Evolutionary conservation across 2,113 vertebrate genomes (phyloP).

Genomic region (Mohoua ochrocephala): DNA sequence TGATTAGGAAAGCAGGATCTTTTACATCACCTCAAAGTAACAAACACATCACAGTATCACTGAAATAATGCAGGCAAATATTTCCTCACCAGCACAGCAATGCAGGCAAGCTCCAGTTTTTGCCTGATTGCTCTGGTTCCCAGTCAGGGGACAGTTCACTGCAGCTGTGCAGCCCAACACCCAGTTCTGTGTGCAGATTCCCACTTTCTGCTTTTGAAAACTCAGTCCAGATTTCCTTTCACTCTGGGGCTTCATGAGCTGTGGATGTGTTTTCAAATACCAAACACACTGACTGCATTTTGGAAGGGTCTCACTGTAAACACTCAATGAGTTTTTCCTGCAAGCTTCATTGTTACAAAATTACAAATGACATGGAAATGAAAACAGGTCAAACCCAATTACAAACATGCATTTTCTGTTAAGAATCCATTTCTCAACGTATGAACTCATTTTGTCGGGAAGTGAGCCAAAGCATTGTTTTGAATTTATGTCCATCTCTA

Average conservation of each 20-base stretch:
- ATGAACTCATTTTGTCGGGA: constrained; percentile 33
- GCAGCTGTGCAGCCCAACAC: constrained; percentile 5
- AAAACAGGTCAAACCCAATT: constrained; percentile 39
- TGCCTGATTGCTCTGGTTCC: not conserved
- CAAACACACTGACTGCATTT: constrained; percentile 15
- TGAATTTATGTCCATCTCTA: not conserved
- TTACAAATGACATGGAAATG: constrained; percentile 14
- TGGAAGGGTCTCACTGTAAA: constrained; percentile 16
- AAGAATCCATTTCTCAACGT: not conserved
- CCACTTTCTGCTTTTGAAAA: not conserved
- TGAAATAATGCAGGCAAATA: not conserved
- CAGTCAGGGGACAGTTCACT: not conserved
- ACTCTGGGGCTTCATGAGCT: not conserved
- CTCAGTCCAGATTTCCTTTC: constrained; percentile 43
- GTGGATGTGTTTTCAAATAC: constrained; percentile 10
- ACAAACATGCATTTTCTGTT: constrained; percentile 36
- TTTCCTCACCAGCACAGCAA: not conserved
- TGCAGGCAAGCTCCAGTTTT: not conserved
- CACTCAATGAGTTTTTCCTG: not conserved
- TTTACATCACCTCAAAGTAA: not conserved
- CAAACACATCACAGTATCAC: fast-evolving
- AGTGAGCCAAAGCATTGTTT: constrained; percentile 12
- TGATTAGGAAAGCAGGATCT: not conserved
- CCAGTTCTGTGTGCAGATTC: not conserved
- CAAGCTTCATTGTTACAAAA: not conserved